Conservation (phyloP, 2,888 invertebrate species). For the Coleophora deauratella region DNA sequence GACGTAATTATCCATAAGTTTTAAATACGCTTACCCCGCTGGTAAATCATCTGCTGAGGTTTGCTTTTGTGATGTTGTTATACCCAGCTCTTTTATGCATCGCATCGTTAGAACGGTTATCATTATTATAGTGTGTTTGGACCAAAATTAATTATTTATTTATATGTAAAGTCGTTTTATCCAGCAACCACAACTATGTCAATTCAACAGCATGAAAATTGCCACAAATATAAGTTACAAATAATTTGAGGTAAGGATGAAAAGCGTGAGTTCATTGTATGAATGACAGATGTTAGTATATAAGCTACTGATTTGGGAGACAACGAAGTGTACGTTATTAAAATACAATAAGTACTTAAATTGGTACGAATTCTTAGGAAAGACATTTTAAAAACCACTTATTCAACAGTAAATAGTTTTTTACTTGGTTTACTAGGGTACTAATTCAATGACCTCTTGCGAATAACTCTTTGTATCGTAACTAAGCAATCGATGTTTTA, state of each 20-base stretch:
- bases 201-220: no score
- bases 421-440: no score
- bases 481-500: no score
- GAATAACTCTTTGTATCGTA: no score
- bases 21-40: constrained; percentile 54
- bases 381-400: no score
- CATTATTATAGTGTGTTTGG: constrained; percentile 44
- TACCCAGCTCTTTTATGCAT: constrained; percentile 43
- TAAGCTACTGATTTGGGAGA: constrained; percentile 54
- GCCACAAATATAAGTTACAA: constrained; percentile 37
- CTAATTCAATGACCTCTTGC: no score
- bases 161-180: constrained; percentile 28
- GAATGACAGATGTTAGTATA: constrained; percentile 31
- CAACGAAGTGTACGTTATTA: constrained; percentile 52
- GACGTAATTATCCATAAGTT: constrained; percentile 73
- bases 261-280: no score
- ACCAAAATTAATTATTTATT: constrained; percentile 26
- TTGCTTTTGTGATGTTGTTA: constrained; percentile 59
- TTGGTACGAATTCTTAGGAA: neutral
- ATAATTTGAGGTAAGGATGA: constrained; percentile 25
- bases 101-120: constrained; percentile 35
- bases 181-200: constrained; percentile 9
- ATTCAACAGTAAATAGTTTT: no score
- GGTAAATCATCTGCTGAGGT: constrained; percentile 45
- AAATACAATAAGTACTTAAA: constrained; percentile 8